These are phyloP conservation scores for Gephyroberyx darwinii DNA, from an alignment of 2,797 vertebrate species.

Conservation along the genomic window DNA sequence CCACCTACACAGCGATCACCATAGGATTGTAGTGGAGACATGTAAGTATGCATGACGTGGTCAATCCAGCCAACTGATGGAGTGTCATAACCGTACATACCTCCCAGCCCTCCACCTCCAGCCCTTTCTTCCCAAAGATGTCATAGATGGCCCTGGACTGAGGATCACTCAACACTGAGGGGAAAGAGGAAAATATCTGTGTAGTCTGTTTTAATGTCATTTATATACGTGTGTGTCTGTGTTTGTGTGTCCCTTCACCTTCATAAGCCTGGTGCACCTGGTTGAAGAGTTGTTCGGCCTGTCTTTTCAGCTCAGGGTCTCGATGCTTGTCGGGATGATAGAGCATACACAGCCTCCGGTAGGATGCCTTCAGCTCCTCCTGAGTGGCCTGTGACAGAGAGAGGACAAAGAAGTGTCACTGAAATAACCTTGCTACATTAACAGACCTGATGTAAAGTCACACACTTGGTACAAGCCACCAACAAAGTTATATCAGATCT, in stretches of 20 bases:
- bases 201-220: neutral
- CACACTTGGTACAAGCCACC: no score
- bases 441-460: neutral
- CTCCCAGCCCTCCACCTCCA: slow-evolving; percentile 99
- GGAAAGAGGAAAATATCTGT: neutral
- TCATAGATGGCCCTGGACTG: slow-evolving; percentile 98
- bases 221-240: neutral
- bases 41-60: neutral
- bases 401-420: slow-evolving; percentile 2
- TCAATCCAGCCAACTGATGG: slow-evolving; percentile 3
- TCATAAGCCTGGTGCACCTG: slow-evolving; percentile 96
- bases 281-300: slow-evolving; percentile 95
- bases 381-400: slow-evolving; percentile 85
- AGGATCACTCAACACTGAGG: slow-evolving; percentile 91
- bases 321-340: slow-evolving; percentile 99
- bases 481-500: no score
- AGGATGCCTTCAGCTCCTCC: slow-evolving; percentile 94
- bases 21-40: slow-evolving; percentile 4
- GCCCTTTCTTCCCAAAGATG: slow-evolving; percentile 95
- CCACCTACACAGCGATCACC: slow-evolving; percentile 81
- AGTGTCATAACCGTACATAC: slow-evolving; percentile 74
- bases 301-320: slow-evolving; percentile 92
- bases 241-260: slow-evolving; percentile 81
- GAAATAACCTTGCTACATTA: neutral
- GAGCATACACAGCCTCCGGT: slow-evolving; percentile 95